Evolutionary conservation across 2,888 invertebrate species (phyloP).

Genomic region (Prosopocoilus inquinatus): DNA sequence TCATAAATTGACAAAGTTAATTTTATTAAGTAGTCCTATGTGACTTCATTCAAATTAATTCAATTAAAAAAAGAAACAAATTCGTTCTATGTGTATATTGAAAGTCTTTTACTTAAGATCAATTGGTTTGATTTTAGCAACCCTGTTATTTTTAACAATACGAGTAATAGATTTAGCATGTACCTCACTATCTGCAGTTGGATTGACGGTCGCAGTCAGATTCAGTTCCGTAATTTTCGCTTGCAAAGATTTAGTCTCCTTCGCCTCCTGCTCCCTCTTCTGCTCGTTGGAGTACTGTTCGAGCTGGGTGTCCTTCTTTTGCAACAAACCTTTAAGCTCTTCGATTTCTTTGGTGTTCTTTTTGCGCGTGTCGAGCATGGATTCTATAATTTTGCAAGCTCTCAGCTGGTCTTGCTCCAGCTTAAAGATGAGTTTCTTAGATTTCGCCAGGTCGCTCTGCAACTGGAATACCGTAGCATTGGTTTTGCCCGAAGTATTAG

Average conservation of each 20-base stretch:
- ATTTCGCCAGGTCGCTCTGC: slow-evolving; percentile 28
- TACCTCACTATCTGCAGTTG: slow-evolving; percentile 40
- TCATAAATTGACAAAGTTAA: too few species aligned
- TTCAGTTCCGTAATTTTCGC: slow-evolving; percentile 32
- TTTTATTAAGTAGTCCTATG: too few species aligned
- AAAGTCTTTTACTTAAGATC: background rate
- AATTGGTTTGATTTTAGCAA: background rate
- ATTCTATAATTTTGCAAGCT: slow-evolving; percentile 48
- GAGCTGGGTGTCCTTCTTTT: slow-evolving; percentile 27
- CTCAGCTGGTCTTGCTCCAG: slow-evolving; percentile 47
- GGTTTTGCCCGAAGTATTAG: slow-evolving; percentile 6
- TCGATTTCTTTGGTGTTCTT: slow-evolving; percentile 42
- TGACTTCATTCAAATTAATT: too few species aligned
- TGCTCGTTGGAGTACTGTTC: slow-evolving; percentile 23
- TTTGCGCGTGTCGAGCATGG: slow-evolving; percentile 43
- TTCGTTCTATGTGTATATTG: too few species aligned
- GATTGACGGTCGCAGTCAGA: slow-evolving; percentile 30
- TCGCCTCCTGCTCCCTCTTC: slow-evolving; percentile 1
- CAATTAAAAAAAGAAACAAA: too few species aligned
- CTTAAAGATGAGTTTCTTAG: slow-evolving; percentile 38
- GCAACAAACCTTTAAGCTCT: slow-evolving; percentile 40
- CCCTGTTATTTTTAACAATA: background rate
- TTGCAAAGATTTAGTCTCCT: slow-evolving; percentile 26
- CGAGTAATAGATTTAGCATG: slow-evolving; percentile 14
- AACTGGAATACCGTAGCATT: slow-evolving; percentile 13